These are phyloP conservation scores for Hyaena hyaena DNA, from an alignment of 2,113 vertebrate genomes.

Conservation along the genomic window DNA sequence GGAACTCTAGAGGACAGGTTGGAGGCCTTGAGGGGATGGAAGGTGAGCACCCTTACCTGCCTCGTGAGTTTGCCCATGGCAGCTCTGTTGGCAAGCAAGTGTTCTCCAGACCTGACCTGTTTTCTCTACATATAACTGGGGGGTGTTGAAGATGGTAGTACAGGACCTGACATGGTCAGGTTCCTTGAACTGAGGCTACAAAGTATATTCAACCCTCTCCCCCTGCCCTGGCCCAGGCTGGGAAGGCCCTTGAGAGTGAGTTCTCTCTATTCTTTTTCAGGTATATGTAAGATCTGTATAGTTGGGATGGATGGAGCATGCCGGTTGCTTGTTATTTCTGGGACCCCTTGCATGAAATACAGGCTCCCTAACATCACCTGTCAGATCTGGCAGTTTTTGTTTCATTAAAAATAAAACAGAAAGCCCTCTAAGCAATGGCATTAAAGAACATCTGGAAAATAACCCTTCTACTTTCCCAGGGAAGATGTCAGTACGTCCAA, in stretches of 20 bases:
- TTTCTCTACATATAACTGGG: background rate
- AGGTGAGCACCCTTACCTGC: background rate
- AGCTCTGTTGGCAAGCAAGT: background rate
- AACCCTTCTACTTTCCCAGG: conserved; percentile 61
- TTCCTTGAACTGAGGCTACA: background rate
- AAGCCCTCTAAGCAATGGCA: conserved; percentile 56
- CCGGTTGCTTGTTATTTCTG: conserved; percentile 64
- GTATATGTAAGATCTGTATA: background rate
- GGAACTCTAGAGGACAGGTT: background rate
- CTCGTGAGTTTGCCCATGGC: background rate
- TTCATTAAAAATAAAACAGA: conserved; percentile 78
- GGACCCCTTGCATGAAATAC: conserved; percentile 66
- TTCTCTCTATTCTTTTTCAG: background rate
- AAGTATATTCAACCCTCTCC: background rate
- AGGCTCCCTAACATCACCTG: conserved; percentile 48
- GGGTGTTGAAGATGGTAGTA: background rate
- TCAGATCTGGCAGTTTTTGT: conserved; percentile 59
- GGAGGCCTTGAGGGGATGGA: background rate
- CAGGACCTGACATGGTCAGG: background rate
- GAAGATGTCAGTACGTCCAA: conserved; percentile 62
- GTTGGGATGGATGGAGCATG: background rate
- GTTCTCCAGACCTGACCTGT: background rate
- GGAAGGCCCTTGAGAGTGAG: background rate
- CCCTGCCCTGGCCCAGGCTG: background rate
- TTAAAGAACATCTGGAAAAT: conserved; percentile 74